Conservation (phyloP, 2,888 invertebrate species). For the Drosophila paramelanica region DNA sequence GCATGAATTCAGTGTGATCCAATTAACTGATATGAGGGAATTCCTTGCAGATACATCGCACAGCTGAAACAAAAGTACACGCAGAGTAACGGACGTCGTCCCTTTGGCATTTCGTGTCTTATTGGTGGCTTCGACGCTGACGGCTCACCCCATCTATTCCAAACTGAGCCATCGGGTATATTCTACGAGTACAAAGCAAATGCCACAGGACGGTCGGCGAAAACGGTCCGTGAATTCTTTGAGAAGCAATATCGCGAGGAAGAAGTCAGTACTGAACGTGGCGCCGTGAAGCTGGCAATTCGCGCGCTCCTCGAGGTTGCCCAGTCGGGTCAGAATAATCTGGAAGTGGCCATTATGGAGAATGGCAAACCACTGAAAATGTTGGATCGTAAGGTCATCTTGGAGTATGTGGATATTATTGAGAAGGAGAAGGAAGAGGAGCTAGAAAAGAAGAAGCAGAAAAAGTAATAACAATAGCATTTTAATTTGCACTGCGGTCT, state of each 20-base stretch:
- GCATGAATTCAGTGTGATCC: background rate
- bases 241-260: slow-evolving; percentile 98
- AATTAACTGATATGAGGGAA: background rate
- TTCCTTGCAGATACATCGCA: slow-evolving; percentile 87
- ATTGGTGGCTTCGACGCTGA: slow-evolving; percentile 99
- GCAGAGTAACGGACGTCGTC: slow-evolving; percentile 98
- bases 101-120: slow-evolving; percentile 99
- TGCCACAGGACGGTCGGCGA: slow-evolving; percentile 98
- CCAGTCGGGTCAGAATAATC: slow-evolving; percentile 98
- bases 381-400: slow-evolving; percentile 96
- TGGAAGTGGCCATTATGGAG: slow-evolving; percentile 99
- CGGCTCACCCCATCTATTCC: slow-evolving; percentile 97
- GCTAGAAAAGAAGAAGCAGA: slow-evolving; percentile 98
- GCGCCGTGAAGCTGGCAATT: slow-evolving; percentile 97
- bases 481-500: slow-evolving; percentile 4
- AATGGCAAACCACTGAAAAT: slow-evolving; percentile 90
- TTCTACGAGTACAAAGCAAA: slow-evolving; percentile 99
- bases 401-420: slow-evolving; percentile 96
- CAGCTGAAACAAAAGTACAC: slow-evolving; percentile 98
- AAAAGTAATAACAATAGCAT: slow-evolving; percentile 76
- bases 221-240: slow-evolving; percentile 98
- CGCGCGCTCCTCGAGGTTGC: slow-evolving; percentile 98
- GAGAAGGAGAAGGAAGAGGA: slow-evolving; percentile 99
- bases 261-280: slow-evolving; percentile 91
- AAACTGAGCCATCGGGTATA: slow-evolving; percentile 99